Evolutionary conservation across 1,140 invertebrate genomes (phyloP).

Genomic region (Brachionus plicatilis): DNA sequence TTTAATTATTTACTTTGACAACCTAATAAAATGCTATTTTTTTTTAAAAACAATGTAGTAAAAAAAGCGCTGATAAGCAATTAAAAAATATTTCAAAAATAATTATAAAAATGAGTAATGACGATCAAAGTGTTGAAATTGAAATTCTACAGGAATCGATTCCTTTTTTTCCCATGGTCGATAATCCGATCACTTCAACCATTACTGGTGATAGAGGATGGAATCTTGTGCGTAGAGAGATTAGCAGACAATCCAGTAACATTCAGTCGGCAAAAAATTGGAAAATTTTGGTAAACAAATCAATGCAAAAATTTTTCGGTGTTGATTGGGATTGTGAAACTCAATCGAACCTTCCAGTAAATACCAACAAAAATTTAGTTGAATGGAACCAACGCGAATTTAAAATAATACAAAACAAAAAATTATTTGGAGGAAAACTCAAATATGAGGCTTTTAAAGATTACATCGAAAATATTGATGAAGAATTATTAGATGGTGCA

Average conservation of each 20-base stretch:
- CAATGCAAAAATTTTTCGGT: not conserved
- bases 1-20: not conserved
- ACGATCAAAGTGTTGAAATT: not conserved
- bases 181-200: not conserved
- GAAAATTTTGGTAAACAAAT: not conserved
- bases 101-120: not conserved
- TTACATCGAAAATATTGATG: slow-evolving; percentile 12
- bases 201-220: not conserved
- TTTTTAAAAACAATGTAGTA: not conserved
- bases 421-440: not conserved
- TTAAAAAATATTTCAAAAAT: not conserved
- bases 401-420: not conserved
- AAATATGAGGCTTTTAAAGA: not conserved
- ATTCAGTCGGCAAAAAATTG: not conserved
- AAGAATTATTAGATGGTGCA: not conserved
- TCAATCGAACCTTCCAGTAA: not conserved
- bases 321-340: not conserved
- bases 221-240: not conserved
- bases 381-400: slow-evolving; percentile 6
- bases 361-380: not conserved
- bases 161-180: not conserved
- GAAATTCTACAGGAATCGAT: not conserved
- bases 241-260: not conserved
- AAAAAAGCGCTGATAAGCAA: not conserved
- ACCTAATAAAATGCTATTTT: not conserved